These are phyloP conservation scores for Halocaridina rubra DNA, from an alignment of 2,888 invertebrate species.

Conservation along the genomic window DNA sequence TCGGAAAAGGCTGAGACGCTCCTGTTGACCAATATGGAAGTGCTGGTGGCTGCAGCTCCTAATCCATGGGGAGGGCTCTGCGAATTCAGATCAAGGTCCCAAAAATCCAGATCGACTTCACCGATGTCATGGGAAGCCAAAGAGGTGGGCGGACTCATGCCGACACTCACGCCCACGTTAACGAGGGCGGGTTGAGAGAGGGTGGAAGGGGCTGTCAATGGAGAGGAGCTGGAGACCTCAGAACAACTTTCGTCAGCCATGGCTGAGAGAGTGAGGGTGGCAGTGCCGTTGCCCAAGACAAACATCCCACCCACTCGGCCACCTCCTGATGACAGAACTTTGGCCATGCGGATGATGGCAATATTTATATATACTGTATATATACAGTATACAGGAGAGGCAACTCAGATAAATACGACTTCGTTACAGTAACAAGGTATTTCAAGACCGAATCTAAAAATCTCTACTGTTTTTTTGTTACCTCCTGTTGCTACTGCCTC, in stretches of 20 bases:
- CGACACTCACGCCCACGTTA: constrained; percentile 35
- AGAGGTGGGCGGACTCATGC: constrained; percentile 51
- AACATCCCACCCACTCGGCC: constrained; percentile 8
- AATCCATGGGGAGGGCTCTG: constrained; percentile 44
- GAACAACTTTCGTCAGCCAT: constrained; percentile 60
- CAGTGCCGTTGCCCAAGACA: constrained; percentile 31
- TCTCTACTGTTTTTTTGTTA: too few relatives aligned
- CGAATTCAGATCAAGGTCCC: constrained; percentile 60
- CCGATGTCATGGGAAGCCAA: constrained; percentile 51
- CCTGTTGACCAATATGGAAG: constrained; percentile 23
- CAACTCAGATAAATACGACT: too few relatives aligned
- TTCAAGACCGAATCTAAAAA: too few relatives aligned
- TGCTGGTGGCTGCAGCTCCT: constrained; percentile 19
- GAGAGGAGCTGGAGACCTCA: constrained; percentile 56
- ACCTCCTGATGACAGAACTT: constrained; percentile 25
- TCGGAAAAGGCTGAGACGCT: constrained; percentile 25
- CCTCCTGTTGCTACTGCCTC: not conserved
- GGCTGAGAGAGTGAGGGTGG: constrained; percentile 40
- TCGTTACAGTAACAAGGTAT: too few relatives aligned
- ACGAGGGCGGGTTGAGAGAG: constrained; percentile 56
- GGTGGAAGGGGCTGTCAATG: constrained; percentile 35
- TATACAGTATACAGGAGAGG: too few relatives aligned
- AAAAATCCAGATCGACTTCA: constrained; percentile 56
- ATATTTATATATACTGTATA: too few relatives aligned
- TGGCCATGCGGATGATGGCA: constrained; percentile 30